Evolutionary conservation across 1,140 invertebrate genomes (phyloP), one percentile per base, ranked within the genome.

Genomic region (Hylaeus volcanicus): DNA sequence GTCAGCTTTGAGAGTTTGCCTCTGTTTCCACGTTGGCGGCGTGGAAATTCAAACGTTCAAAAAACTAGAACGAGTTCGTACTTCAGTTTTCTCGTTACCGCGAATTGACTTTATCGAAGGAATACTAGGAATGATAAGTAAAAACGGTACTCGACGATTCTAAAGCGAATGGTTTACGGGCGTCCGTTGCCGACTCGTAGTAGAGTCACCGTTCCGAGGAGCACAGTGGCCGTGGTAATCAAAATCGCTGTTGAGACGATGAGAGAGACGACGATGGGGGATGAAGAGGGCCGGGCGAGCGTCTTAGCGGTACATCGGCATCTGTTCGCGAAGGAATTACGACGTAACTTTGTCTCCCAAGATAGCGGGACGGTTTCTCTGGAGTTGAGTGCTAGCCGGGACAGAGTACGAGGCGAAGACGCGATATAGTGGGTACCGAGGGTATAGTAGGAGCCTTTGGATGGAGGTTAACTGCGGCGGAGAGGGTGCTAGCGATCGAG

Each of bases 301-400:
- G 91, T 92, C 90, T 92, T 92, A 91, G 88, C 76, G 69, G 88
- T 83, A 84, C 91, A 92, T 92, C 89, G 91, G 92, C 92, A 93
- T 93, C 92, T 93, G 92, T 92, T 93, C 91, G 86, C 90, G 92
- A 93, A 91, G 92, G 92, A 93, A 92, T 93, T 93, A 93, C 92
- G 92, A 92, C 90, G 89, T 91, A 93, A 93, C 90, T 93, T 93
- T 92, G 92, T 92, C 91, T 91, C 84, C 83, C 89, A 91, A 92
- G 91, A 92, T 92, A 91, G 91, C 90, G 90, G 87, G 90, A 88
- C 88, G 89, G 84, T 87, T 89, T 84, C 85, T 91, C 88, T 88
- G 90, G 75, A 79, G 85, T 75, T 86, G 88, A 92, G 88, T 87
- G 88, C 85, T 90, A 86, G 76, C 76, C 65, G 51, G 70, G 64